Conservation (phyloP, 2,797 vertebrate species). For the Moxostoma hubbsi region DNA sequence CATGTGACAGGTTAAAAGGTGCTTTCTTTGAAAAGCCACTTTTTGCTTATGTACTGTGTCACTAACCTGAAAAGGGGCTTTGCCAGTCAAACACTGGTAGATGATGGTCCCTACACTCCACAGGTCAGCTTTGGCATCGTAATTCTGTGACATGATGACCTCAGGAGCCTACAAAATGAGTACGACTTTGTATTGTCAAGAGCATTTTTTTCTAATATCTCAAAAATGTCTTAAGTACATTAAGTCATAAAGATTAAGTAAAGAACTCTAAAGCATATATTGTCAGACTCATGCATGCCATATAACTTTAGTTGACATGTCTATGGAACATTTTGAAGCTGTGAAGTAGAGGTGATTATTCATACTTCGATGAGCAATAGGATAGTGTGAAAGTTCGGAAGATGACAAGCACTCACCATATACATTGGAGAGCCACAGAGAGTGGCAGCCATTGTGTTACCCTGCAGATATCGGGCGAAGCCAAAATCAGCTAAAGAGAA, state of each 20-base stretch:
- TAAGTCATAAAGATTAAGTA: too few relatives aligned
- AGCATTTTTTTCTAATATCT: too few relatives aligned
- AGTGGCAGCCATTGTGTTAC: constrained; percentile 94
- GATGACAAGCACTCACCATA: constrained; percentile 83
- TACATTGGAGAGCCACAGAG: constrained; percentile 98
- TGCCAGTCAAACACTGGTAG: constrained; percentile 96
- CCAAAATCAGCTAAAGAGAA: constrained; percentile 90
- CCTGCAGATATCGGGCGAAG: constrained; percentile 94
- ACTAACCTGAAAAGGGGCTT: constrained; percentile 93
- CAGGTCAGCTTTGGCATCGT: constrained; percentile 96
- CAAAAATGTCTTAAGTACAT: too few relatives aligned
- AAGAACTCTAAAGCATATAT: too few relatives aligned
- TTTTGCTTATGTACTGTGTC: constrained; percentile 6
- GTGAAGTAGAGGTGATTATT: too few relatives aligned
- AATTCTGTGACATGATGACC: constrained; percentile 98
- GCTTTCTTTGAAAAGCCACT: too few relatives aligned
- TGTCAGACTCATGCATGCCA: too few relatives aligned
- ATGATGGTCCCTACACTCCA: constrained; percentile 98
- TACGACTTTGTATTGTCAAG: too few relatives aligned
- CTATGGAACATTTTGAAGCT: too few relatives aligned
- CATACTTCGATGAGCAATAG: too few relatives aligned
- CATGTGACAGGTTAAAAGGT: not conserved
- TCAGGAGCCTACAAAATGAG: constrained; percentile 87
- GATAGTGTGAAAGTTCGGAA: not conserved
- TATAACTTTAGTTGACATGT: too few relatives aligned